A percentile compares a stretch with the other conserved stretches of the same genome.
These are phyloP conservation scores for Helarctos malayanus DNA, from an alignment of 2,797 vertebrate species.

Conservation along the genomic window DNA sequence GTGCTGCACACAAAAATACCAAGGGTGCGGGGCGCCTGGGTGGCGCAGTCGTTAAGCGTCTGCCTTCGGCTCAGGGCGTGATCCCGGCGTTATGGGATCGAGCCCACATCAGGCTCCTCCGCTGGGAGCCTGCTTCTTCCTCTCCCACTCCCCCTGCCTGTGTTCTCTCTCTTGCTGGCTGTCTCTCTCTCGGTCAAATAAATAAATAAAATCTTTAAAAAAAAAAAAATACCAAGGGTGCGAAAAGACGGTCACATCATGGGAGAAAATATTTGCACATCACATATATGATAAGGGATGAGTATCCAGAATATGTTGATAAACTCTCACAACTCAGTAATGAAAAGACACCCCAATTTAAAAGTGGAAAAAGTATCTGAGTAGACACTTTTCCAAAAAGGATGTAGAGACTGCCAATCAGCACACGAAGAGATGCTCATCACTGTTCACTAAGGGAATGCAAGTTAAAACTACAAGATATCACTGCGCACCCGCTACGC, in stretches of 20 bases:
- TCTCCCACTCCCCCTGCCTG: too few relatives aligned
- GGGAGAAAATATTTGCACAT: neutral
- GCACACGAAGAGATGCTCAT: neutral
- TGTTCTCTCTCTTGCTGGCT: too few relatives aligned
- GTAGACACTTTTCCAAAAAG: neutral
- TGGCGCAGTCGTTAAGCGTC: too few relatives aligned
- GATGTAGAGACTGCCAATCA: neutral
- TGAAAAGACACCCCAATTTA: neutral
- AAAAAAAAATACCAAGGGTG: neutral
- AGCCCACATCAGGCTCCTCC: too few relatives aligned
- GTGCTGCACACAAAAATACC: neutral
- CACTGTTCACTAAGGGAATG: neutral
- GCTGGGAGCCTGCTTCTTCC: too few relatives aligned
- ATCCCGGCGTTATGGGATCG: too few relatives aligned
- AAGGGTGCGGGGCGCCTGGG: neutral
- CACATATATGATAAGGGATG: neutral
- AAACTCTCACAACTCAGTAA: neutral
- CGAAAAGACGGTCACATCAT: neutral
- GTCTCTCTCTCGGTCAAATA: too few relatives aligned
- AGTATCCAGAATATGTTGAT: neutral
- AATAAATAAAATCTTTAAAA: too few relatives aligned
- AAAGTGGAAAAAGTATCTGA: neutral
- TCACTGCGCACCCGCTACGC: neutral
- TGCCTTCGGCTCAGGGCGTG: too few relatives aligned
- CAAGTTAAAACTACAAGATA: neutral